These are phyloP conservation scores for Etheostoma spectabile DNA, from an alignment of 2,113 vertebrate genomes.

Conservation along the genomic window DNA sequence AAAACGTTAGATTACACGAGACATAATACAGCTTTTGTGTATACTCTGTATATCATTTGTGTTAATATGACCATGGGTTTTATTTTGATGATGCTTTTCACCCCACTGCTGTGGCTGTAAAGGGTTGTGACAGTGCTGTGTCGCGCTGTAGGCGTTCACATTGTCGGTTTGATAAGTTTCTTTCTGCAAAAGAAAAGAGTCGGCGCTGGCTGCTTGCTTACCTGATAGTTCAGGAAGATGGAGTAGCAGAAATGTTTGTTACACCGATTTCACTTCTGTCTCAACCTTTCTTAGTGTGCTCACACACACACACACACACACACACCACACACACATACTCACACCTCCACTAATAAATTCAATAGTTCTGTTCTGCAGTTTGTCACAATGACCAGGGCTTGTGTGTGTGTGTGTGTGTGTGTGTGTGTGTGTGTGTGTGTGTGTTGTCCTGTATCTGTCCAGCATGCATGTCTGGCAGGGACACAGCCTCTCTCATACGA, in stretches of 20 bases:
- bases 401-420: slow-evolving; percentile 2
- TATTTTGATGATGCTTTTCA: not conserved
- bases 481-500: slow-evolving; percentile 19
- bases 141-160: slow-evolving; percentile 5
- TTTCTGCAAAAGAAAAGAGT: not conserved
- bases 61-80: not conserved
- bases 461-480: slow-evolving; percentile 14
- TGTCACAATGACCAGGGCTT: slow-evolving; percentile 26
- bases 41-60: not conserved
- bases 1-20: slow-evolving; percentile 25
- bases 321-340: not conserved
- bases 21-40: slow-evolving; percentile 14
- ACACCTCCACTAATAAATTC: not conserved
- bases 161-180: slow-evolving; percentile 11
- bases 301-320: not conserved
- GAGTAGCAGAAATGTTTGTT: slow-evolving; percentile 26
- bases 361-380: slow-evolving; percentile 18
- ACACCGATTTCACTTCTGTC: slow-evolving; percentile 22
- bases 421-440: slow-evolving; percentile 24
- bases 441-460: slow-evolving; percentile 25
- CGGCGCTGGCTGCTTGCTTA: slow-evolving; percentile 11
- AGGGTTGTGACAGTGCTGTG: not conserved
- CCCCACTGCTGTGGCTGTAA: not conserved
- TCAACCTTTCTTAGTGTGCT: not conserved
- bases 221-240: slow-evolving; percentile 6